These are phyloP conservation scores for Acanthurus lineatus DNA, from an alignment of 2,797 vertebrate genomes.

Conservation along the genomic window DNA sequence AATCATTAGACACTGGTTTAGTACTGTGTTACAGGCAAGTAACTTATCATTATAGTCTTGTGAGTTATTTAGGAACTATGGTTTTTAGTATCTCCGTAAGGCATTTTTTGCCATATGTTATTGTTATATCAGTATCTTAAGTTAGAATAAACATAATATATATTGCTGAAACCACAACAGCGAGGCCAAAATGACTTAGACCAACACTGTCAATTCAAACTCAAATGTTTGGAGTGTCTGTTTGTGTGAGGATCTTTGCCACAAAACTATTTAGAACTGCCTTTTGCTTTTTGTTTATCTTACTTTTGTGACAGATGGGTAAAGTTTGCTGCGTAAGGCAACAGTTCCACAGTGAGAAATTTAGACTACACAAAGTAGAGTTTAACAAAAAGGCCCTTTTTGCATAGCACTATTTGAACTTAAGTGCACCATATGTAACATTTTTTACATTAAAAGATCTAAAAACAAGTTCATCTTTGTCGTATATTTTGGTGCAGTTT, in stretches of 20 bases:
- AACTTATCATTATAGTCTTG: too few relatives aligned
- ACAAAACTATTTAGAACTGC: slow-evolving; percentile 54
- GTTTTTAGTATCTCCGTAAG: neutral
- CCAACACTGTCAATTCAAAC: slow-evolving; percentile 46
- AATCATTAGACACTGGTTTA: too few relatives aligned
- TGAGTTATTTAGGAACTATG: neutral
- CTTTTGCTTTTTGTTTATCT: slow-evolving; percentile 69
- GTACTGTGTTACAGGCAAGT: too few relatives aligned
- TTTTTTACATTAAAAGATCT: neutral
- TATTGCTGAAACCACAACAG: slow-evolving; percentile 18
- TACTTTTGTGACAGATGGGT: slow-evolving; percentile 66
- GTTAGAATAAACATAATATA: neutral
- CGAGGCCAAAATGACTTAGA: slow-evolving; percentile 37
- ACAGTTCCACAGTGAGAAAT: slow-evolving; percentile 30
- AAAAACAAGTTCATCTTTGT: too few relatives aligned
- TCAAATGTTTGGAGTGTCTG: slow-evolving; percentile 55
- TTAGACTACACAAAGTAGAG: slow-evolving; percentile 56
- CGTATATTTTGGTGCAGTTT: neutral
- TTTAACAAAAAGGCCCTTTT: slow-evolving; percentile 40
- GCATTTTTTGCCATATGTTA: neutral
- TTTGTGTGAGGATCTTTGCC: slow-evolving; percentile 53
- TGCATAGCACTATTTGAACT: neutral
- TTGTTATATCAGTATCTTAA: neutral
- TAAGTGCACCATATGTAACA: slow-evolving; percentile 25
- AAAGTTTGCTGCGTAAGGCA: slow-evolving; percentile 55